Percentiles rank a stretch among this genome's conserved stretches.
These are phyloP conservation scores for Fundulus diaphanus DNA, from an alignment of 2,797 vertebrate species.

Conservation along the genomic window DNA sequence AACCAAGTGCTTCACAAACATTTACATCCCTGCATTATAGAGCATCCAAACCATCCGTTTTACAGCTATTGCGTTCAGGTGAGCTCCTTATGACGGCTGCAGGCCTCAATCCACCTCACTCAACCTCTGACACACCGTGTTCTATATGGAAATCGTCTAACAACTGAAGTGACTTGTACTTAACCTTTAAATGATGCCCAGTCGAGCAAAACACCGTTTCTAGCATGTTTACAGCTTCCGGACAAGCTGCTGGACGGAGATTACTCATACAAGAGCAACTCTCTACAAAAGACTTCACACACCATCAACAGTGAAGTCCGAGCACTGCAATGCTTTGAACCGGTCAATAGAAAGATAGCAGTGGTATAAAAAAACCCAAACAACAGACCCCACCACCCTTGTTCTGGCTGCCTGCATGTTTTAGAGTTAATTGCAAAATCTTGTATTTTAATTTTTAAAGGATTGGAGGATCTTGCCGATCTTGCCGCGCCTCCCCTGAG, in stretches of 20 bases:
- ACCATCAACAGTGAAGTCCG: not conserved
- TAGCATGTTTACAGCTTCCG: not conserved
- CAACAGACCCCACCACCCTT: too few species aligned
- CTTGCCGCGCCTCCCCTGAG: too few species aligned
- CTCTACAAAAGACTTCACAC: not conserved
- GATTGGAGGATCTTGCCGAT: too few species aligned
- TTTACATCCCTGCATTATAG: not conserved
- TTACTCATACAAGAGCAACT: not conserved
- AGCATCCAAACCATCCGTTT: slow-evolving; percentile 17
- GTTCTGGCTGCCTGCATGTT: too few species aligned
- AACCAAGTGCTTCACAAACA: not conserved
- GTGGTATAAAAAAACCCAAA: too few species aligned
- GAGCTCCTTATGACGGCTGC: slow-evolving; percentile 19
- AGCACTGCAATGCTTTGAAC: not conserved
- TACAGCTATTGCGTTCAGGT: slow-evolving; percentile 18
- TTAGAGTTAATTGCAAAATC: too few species aligned
- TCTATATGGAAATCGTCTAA: slow-evolving; percentile 50
- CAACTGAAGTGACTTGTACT: slow-evolving; percentile 33
- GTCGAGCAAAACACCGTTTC: not conserved
- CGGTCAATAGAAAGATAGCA: not conserved
- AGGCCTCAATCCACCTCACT: slow-evolving; percentile 19
- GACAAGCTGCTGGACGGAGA: not conserved
- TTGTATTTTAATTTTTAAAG: too few species aligned
- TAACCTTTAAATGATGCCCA: slow-evolving; percentile 28
- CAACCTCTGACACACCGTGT: slow-evolving; percentile 38